Conservation (phyloP, 1,140 invertebrate species). For the Samia ricini region DNA sequence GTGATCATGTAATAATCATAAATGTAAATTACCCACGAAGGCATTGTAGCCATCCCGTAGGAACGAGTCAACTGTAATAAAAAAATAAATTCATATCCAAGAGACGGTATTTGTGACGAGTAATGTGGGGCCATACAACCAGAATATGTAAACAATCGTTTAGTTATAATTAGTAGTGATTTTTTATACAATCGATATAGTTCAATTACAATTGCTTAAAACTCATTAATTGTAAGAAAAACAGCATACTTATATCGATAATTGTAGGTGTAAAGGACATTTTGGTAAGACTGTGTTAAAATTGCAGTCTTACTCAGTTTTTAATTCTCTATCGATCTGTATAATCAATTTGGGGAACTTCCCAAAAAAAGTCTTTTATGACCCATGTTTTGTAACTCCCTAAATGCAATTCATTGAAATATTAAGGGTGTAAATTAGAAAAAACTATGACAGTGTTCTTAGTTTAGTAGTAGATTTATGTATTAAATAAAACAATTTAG, state of each 20-base stretch:
- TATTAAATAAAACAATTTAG: too few relatives aligned
- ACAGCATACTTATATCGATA: background rate
- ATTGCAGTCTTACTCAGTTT: too few relatives aligned
- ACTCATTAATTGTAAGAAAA: background rate
- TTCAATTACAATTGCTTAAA: background rate
- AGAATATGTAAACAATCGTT: background rate
- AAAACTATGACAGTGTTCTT: too few relatives aligned
- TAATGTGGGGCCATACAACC: conserved; percentile 1
- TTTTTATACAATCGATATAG: background rate
- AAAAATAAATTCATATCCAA: conserved; percentile 29
- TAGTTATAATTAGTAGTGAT: background rate
- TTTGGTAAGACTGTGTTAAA: background rate
- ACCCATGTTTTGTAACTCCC: too few relatives aligned
- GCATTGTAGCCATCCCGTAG: background rate
- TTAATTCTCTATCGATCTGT: too few relatives aligned
- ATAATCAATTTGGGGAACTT: too few relatives aligned
- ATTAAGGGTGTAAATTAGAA: too few relatives aligned
- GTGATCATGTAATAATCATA: background rate
- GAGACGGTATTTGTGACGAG: conserved; percentile 10
- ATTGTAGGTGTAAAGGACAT: background rate
- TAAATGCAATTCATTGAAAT: too few relatives aligned
- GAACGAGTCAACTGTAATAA: conserved; percentile 24
- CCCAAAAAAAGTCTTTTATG: too few relatives aligned
- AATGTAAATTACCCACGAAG: conserved; percentile 7
- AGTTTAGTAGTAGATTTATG: too few relatives aligned